A percentile compares a stretch with the other conserved stretches of the same genome.
Conservation (phyloP, 2,113 vertebrate genomes). For the Equus przewalskii region DNA sequence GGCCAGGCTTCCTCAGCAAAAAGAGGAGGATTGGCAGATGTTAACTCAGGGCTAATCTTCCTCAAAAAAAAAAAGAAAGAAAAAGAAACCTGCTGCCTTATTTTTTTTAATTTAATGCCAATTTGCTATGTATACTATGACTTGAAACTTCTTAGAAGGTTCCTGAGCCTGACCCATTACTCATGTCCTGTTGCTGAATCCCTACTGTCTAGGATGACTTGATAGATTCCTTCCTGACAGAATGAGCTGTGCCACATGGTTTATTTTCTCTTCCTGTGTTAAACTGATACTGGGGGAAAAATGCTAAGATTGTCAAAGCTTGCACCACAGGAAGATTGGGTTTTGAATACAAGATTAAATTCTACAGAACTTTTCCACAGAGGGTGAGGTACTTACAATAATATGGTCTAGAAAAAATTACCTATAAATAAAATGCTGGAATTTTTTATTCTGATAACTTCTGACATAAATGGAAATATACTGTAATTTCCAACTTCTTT, state of each 20-base stretch:
- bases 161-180: constrained; percentile 45
- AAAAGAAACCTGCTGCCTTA: neutral
- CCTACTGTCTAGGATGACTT: neutral
- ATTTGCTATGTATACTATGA: neutral
- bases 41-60: too few relatives aligned
- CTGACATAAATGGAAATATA: constrained; percentile 56
- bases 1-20: too few relatives aligned
- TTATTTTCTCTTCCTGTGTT: constrained; percentile 65
- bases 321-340: constrained; percentile 26
- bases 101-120: neutral
- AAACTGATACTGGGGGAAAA: constrained; percentile 42
- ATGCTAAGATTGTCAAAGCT: constrained; percentile 68
- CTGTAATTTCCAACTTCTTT: constrained; percentile 64
- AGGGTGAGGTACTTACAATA: constrained; percentile 59
- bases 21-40: too few relatives aligned
- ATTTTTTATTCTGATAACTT: constrained; percentile 61
- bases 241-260: constrained; percentile 26
- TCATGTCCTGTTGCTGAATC: neutral
- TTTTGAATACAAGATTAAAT: constrained; percentile 63
- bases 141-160: constrained; percentile 58
- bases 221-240: constrained; percentile 57
- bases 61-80: too few relatives aligned
- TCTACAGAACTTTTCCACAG: constrained; percentile 31
- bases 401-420: constrained; percentile 63
- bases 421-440: constrained; percentile 14